Evolutionary conservation across 1,140 invertebrate genomes (phyloP).

Genomic region (Episyrphus balteatus): DNA sequence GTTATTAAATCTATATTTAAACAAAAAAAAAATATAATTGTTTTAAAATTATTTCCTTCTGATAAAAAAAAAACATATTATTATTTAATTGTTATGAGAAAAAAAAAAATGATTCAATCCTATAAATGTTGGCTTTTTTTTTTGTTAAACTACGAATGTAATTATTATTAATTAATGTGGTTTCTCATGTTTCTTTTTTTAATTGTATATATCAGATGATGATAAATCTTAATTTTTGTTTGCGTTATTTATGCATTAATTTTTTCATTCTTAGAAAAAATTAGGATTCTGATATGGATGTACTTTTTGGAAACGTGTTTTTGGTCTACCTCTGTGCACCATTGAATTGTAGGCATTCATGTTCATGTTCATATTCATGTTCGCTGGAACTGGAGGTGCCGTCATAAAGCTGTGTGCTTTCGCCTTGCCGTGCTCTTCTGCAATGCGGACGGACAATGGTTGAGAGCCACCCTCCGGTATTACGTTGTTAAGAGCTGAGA

Average conservation of each 20-base stretch:
- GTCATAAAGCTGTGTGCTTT: slow-evolving; percentile 48
- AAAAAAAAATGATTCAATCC: too few species aligned
- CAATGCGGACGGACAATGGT: slow-evolving; percentile 69
- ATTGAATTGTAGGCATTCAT: slow-evolving; percentile 29
- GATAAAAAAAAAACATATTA: too few species aligned
- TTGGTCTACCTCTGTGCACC: slow-evolving; percentile 37
- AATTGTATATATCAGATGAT: too few species aligned
- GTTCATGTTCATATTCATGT: slow-evolving; percentile 21
- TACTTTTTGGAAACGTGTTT: slow-evolving; percentile 33
- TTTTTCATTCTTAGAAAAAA: slow-evolving; percentile 24
- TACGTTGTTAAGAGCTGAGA: slow-evolving; percentile 71
- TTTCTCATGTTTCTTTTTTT: too few species aligned
- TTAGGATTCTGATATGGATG: slow-evolving; percentile 36
- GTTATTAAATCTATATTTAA: too few species aligned
- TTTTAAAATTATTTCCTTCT: too few species aligned
- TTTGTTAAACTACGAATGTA: too few species aligned
- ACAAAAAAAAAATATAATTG: too few species aligned
- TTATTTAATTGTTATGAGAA: too few species aligned
- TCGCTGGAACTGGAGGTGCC: slow-evolving; percentile 18
- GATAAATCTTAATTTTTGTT: neutral
- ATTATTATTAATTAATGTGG: too few species aligned
- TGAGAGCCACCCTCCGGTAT: slow-evolving; percentile 72
- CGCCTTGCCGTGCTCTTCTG: slow-evolving; percentile 86
- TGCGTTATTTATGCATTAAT: slow-evolving; percentile 6
- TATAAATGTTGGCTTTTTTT: too few species aligned